These are phyloP conservation scores for Anthrax anthrax DNA, from an alignment of 2,888 invertebrate genomes.

Conservation along the genomic window DNA sequence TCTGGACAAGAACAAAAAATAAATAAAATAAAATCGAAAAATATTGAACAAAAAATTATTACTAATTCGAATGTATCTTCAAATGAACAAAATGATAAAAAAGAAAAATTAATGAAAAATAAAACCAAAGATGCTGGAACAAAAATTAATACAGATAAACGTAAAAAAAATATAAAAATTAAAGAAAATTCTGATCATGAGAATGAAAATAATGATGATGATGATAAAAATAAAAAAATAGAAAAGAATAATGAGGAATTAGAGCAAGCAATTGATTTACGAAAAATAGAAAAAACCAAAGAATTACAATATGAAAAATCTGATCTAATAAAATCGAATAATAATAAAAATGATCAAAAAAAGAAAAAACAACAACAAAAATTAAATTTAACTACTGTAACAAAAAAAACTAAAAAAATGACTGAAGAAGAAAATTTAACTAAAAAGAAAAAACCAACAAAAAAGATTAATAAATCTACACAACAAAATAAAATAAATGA, in stretches of 20 bases:
- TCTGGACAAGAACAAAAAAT: no score
- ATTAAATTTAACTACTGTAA: not conserved
- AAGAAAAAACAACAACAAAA: not conserved
- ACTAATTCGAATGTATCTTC: not conserved
- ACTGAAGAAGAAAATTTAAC: not conserved
- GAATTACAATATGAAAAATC: not conserved
- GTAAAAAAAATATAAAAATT: not conserved
- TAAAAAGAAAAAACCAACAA: not conserved
- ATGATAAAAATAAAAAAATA: not conserved
- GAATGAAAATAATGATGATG: not conserved
- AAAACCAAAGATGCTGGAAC: not conserved
- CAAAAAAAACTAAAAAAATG: not conserved
- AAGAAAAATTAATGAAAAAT: not conserved
- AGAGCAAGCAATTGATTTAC: no score
- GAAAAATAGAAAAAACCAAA: not conserved
- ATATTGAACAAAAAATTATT: no score
- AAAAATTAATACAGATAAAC: not conserved
- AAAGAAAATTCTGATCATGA: not conserved
- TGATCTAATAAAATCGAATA: no score
- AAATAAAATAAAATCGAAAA: no score
- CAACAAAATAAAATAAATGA: not conserved
- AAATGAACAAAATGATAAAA: not conserved
- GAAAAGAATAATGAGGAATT: not conserved
- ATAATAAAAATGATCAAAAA: no score
- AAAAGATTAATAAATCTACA: not conserved